Evolutionary conservation across 2,888 invertebrate species (phyloP), one percentile per base, ranked within the genome.

Genomic region (Parnassius orleans): DNA sequence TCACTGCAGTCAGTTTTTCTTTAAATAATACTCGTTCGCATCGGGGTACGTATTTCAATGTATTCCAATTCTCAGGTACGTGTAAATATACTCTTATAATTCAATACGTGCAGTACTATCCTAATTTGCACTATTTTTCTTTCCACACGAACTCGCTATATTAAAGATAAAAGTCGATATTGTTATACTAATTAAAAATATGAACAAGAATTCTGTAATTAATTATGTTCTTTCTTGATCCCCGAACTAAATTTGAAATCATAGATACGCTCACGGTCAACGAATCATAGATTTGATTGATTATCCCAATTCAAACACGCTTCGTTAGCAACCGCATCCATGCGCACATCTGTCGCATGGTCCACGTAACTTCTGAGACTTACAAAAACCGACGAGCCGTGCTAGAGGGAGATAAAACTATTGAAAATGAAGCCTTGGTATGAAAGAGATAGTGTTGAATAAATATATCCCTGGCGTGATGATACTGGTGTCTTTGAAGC

Each of bases 311-410:
- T 81, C 80, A 83, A 83, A 80, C 83, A 87, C 79, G 90, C 83
- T 87, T 90, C 88, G 90, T 90, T 90, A 87, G 79, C 76, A 79
- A 79, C 85, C 85, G 80, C 89, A 86, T 75, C 84, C 87, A 86
- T 80, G 90, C 90, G 87, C 88, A 81, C 90, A 90, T 89, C 90
- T 90, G 90, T 90, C 89, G 83, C 81, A 90, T 86, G 90, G 78
- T 87, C 79, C 84, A 84, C 70, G 72, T 84, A 88, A 83, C 87
- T 85, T 85, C 76, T 84, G 87, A 88, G 81, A 76, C 84, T 80
- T 72, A 90, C 85, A 88, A 90, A 90, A 90, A 89, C 83, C 74
- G 87, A 87, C 85, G 79, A 75, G 79, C 72, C 73, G 69, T 65
- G 71, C 66, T 69, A 72, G 81, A 87, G 73, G 75, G 84, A 78